Evolutionary conservation across 2,888 invertebrate genomes (phyloP), one percentile per base, ranked within the genome.

Genomic region (Ochropacha duplaris): DNA sequence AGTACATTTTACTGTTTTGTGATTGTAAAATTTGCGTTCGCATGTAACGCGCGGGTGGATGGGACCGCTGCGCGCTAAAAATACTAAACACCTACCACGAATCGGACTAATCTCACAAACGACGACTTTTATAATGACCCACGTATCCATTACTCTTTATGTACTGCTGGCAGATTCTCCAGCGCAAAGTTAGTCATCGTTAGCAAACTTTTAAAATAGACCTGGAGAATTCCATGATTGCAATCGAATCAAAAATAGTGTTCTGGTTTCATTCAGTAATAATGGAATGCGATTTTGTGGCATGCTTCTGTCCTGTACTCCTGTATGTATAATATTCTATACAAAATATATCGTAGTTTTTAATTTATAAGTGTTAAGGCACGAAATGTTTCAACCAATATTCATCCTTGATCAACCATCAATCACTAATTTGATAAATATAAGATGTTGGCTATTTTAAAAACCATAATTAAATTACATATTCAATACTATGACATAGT

Each of bases 1-100:
- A 62, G 62, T 68, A 61, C 66, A 66, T 68, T 62, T 58, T 44
- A 57, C 55, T 62, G 64, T 73, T 68, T 73, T 74, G 44, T 70
- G 65, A 71, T 68, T 69, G 62, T 67, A 69, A 67, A 66, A 70
- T 71, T 69, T 69, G 58, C 63, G 60, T 55, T 60, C 55, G 56
- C 54, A 56, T 50, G 50, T 66, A 60, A 52, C 68, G 74, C 70
- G 73, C 72, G 68, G 65, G 64, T 69, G 79, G 78, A 76, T 79
- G 84, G 78, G 76, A 44, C 82, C 76, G 68, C 76, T 78, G 74
- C 69, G 77, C 67, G 83, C 90, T 90, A 90, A 86, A 91, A 90
- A 91, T 91, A 90, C 76, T 72, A 52, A 39, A 26, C 63, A 50
- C 16, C 36, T 63, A 66, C 69, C 54, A 57, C 16, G 19, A 16